Evolutionary conservation across 2,797 vertebrate genomes (phyloP).

Genomic region (Taenioides sp.): DNA sequence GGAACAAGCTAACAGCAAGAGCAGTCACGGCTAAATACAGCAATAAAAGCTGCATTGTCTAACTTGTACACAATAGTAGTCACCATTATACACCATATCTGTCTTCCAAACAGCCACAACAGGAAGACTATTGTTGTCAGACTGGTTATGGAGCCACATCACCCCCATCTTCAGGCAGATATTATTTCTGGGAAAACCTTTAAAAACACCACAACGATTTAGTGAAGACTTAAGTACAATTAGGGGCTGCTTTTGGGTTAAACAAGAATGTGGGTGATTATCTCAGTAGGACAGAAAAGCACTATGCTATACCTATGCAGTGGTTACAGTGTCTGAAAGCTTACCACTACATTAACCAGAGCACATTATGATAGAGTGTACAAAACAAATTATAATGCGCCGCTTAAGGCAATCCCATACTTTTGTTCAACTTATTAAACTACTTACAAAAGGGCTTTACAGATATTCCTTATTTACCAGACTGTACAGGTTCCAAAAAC

Average conservation of each 20-base stretch:
- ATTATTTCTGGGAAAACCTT: slow-evolving; percentile 28
- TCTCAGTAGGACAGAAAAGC: slow-evolving; percentile 9
- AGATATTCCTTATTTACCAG: not conserved
- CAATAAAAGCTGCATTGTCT: slow-evolving; percentile 39
- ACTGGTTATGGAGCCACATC: slow-evolving; percentile 17
- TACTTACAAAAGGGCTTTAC: slow-evolving; percentile 8
- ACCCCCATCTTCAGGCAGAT: slow-evolving; percentile 17
- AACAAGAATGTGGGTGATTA: slow-evolving; percentile 39
- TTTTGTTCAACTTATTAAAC: slow-evolving; percentile 5
- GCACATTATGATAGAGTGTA: slow-evolving; percentile 26
- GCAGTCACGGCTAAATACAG: slow-evolving; percentile 23
- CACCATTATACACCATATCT: slow-evolving; percentile 6
- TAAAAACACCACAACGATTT: slow-evolving; percentile 32
- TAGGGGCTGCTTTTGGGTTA: slow-evolving; percentile 27
- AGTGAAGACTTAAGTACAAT: slow-evolving; percentile 25
- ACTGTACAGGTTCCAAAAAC: not conserved
- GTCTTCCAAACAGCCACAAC: slow-evolving; percentile 27
- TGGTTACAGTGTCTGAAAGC: slow-evolving; percentile 4
- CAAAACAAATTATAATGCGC: slow-evolving; percentile 24
- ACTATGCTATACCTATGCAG: slow-evolving; percentile 18
- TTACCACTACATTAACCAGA: slow-evolving; percentile 29
- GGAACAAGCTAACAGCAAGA: slow-evolving; percentile 19
- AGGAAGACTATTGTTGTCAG: slow-evolving; percentile 19
- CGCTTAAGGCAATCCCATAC: slow-evolving; percentile 27
- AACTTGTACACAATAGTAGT: not conserved